Conservation (phyloP, 1,140 invertebrate species). For the Penaeus japonicus region DNA sequence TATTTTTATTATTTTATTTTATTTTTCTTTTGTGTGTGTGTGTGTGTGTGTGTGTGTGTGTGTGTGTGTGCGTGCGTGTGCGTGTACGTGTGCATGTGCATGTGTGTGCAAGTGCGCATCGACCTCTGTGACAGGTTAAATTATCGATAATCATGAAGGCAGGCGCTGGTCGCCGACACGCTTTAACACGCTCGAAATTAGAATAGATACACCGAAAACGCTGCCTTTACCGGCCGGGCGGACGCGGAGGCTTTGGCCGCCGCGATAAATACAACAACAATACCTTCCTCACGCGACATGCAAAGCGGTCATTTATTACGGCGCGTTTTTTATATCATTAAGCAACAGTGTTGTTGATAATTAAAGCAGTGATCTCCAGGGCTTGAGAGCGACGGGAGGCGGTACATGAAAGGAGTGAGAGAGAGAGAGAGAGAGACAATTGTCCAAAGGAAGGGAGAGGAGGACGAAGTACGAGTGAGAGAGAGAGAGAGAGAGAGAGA, state of each 20-base stretch:
- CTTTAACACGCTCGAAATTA: slow-evolving; percentile 41
- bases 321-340: background rate
- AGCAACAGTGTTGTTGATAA: background rate
- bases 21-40: too few relatives aligned
- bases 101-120: slow-evolving; percentile 7
- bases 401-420: background rate
- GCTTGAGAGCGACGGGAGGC: background rate
- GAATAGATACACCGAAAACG: slow-evolving; percentile 39
- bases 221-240: background rate
- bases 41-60: too few relatives aligned
- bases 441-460: too few relatives aligned
- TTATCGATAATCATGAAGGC: slow-evolving; percentile 36
- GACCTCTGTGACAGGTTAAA: slow-evolving; percentile 30
- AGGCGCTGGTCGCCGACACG: slow-evolving; percentile 25
- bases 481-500: too few relatives aligned
- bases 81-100: too few relatives aligned
- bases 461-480: too few relatives aligned
- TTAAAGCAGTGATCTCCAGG: background rate
- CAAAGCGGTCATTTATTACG: background rate
- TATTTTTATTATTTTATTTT: too few relatives aligned
- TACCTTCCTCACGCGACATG: background rate
- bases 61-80: too few relatives aligned
- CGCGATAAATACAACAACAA: slow-evolving; percentile 12
- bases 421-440: too few relatives aligned
- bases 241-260: background rate